Conservation (phyloP, 2,113 vertebrate genomes). For the Delphinapterus leucas region DNA sequence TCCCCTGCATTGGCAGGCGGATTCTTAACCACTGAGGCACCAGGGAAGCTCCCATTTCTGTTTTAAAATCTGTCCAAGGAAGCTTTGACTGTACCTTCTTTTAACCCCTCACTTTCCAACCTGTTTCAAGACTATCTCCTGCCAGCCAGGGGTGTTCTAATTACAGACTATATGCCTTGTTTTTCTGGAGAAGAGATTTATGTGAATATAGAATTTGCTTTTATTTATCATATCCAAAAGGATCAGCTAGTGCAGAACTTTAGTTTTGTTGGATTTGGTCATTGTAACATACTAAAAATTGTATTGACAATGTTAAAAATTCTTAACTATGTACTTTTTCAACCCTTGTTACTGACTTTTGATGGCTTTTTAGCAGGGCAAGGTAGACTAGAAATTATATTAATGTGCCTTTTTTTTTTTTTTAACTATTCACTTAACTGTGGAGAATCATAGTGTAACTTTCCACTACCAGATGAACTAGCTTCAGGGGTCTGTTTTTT, state of each 20-base stretch:
- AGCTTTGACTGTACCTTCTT: background rate
- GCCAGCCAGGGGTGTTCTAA: background rate
- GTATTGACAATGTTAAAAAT: background rate
- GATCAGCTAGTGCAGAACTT: background rate
- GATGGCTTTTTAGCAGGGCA: background rate
- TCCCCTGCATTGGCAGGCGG: too few relatives aligned
- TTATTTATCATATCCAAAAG: constrained; percentile 5
- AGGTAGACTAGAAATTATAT: background rate
- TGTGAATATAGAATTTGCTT: constrained; percentile 5
- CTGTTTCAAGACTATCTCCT: background rate
- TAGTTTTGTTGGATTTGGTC: background rate
- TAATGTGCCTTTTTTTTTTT: background rate
- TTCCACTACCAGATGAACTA: constrained; percentile 1
- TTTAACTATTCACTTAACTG: background rate
- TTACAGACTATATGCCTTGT: background rate
- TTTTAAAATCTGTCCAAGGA: background rate
- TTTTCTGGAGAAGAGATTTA: background rate
- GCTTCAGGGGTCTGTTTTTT: background rate
- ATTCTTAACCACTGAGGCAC: too few relatives aligned
- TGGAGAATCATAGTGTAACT: background rate
- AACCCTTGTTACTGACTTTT: constrained; percentile 8
- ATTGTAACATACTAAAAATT: constrained; percentile 14
- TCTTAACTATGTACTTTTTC: background rate
- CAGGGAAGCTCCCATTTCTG: background rate
- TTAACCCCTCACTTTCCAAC: background rate